Evolutionary conservation across 1,140 invertebrate genomes (phyloP), one percentile per base, ranked within the genome.

Genomic region (Nasonia vitripennis): DNA sequence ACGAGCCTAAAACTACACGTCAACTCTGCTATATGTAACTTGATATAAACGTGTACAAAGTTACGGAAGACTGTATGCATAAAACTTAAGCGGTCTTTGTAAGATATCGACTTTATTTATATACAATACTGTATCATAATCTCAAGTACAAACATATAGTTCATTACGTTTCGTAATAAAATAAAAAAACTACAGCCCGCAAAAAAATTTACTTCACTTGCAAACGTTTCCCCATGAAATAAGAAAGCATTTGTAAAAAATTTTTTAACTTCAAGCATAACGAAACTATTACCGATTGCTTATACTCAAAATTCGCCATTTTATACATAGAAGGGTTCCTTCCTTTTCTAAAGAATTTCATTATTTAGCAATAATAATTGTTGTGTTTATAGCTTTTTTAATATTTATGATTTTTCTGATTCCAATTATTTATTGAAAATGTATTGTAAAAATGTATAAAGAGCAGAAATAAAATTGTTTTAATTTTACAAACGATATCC

Each of bases 91-190:
- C 90, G 89, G 91, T 91, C 90, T 91, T 91, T 92, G 90, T 92
- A 90, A 92, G 89, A 91, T 92, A 92, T 91, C 89, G 85, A 92
- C 89, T 91, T 91, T 92, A 92, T 92, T 92, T 92, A 92, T 92
- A 91, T 91, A 91, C 91, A 91, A 91, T 91, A 91, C 87, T 92
- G 91, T 92, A 92, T 90, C 89, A 92, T 92, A 92, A 91, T 91
- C 90, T 92, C 89, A 90, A 92, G 91, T 92, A 92, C 91, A 92
- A 92, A 92, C 89, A 91, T 91, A 91, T 91, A 92, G 90, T 91
- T 92, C 87, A 92, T 91, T 92, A 91, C 90, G 89, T 91, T 91
- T 91, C 90, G 88, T 92, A 92, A 92, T 91, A 92, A 92, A 91
- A 91, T 88, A 88, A 88, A 90, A 88, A 90, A 89, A 87, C 86